Evolutionary conservation across 2,797 vertebrate genomes (phyloP), one percentile per base, ranked within the genome.

Genomic region (Artibeus jamaicensis): DNA sequence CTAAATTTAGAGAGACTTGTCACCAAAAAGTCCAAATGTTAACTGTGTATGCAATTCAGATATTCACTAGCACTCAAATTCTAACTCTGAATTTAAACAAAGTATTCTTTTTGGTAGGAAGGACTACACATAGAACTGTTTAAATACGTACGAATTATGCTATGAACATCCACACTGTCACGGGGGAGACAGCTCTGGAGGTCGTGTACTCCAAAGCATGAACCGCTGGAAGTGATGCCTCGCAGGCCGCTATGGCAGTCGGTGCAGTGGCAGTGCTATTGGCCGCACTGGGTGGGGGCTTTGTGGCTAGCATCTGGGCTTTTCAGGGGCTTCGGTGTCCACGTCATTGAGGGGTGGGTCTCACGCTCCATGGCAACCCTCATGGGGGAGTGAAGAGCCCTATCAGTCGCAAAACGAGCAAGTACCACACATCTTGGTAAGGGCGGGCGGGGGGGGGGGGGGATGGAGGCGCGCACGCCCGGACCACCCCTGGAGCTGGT

Each of bases 301-400:
- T 59, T 65, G 29, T 65, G 59, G 29, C 29, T 32, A 12, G 29
- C 59, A 65, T 32, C 59, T 32, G 59, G 29, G 59, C 29, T 32
- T 29, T n/a, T 16, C 59, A 12, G 6, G 59, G 26, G 29, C 12
- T 65, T 32, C 26, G 26, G 11, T 2, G 57, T 59, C 57, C 57
- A 14, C 26, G 10, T 29, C 26, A 11, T 6, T 59, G 57, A 7
- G 57, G 26, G 57, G 59, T 65, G 29, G 59, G 59, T 65, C 59
- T 3, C 5, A 53, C 34, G 16, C 9, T 62, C 39, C 70, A 68
- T 62, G 11, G 46, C 15, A 9, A 34, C 19, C 46, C 24, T 2
- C 3, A 22, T 4, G 14, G 0, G 10, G 19, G 16, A 1, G 2
- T 4, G 0, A 0, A 4, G 2, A 7, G 6, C 32, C 24, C 29